These are phyloP conservation scores for Chitala chitala DNA, from an alignment of 2,113 vertebrate genomes.

Conservation along the genomic window DNA sequence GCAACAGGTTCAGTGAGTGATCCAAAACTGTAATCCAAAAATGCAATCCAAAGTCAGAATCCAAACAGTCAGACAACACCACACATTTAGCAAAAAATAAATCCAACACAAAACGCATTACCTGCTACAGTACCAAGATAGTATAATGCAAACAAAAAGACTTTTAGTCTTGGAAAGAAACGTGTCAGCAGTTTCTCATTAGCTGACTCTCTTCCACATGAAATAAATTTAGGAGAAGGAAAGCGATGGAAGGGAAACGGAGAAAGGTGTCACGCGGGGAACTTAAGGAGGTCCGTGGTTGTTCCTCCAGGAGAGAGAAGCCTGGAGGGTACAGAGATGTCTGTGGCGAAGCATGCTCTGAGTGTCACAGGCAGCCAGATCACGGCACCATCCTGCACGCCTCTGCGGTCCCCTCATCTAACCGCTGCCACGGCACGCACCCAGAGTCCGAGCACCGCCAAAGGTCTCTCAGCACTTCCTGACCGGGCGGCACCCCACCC, in stretches of 20 bases:
- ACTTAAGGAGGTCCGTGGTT: neutral
- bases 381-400: neutral
- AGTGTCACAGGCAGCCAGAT: conserved; percentile 4
- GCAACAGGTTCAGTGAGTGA: no score
- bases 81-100: no score
- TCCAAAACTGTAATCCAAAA: no score
- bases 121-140: no score
- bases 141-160: no score
- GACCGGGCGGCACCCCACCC: neutral
- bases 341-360: neutral
- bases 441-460: neutral
- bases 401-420: neutral
- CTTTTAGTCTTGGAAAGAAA: no score
- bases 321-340: conserved; percentile 1
- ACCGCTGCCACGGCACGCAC: neutral
- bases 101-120: no score
- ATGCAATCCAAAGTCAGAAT: no score
- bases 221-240: neutral
- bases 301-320: conserved; percentile 14
- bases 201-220: neutral
- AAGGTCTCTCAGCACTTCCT: conserved; percentile 1
- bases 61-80: no score
- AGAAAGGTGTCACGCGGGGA: neutral
- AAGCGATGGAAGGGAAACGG: neutral
- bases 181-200: neutral